Evolutionary conservation across 2,888 invertebrate species (phyloP).

Genomic region (Flexamia atlantica): DNA sequence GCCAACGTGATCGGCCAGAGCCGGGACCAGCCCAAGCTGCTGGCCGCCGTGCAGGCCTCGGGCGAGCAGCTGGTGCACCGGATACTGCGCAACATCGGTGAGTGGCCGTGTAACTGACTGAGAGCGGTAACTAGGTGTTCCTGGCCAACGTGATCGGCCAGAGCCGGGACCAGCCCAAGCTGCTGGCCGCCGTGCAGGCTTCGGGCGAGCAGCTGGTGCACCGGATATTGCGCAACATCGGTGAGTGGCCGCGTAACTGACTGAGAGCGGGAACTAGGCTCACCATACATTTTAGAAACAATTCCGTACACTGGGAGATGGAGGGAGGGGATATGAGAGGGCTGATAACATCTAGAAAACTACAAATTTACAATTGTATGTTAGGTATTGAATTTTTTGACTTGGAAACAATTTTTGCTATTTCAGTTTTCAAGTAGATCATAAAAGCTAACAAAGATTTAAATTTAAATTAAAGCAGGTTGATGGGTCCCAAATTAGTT

Average conservation of each 20-base stretch:
- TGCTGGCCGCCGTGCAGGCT: slow-evolving; percentile 77
- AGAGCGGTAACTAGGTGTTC: slow-evolving; percentile 80
- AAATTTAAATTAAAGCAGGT: too few relatives aligned
- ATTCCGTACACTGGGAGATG: too few relatives aligned
- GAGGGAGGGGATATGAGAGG: too few relatives aligned
- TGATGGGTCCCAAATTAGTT: too few relatives aligned
- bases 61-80: slow-evolving; percentile 80
- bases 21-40: slow-evolving; percentile 76
- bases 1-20: slow-evolving; percentile 79
- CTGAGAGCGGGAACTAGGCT: too few relatives aligned
- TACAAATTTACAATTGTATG: too few relatives aligned
- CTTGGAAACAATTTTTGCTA: too few relatives aligned
- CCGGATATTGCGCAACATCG: slow-evolving; percentile 78
- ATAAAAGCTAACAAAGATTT: too few relatives aligned
- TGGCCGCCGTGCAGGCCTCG: slow-evolving; percentile 77
- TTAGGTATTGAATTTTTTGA: too few relatives aligned
- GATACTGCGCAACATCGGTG: slow-evolving; percentile 79
- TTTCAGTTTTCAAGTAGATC: too few relatives aligned
- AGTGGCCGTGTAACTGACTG: slow-evolving; percentile 75
- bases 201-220: slow-evolving; percentile 80
- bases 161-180: slow-evolving; percentile 76
- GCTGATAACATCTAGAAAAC: too few relatives aligned
- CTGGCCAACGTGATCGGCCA: slow-evolving; percentile 79
- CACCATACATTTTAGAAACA: too few relatives aligned
- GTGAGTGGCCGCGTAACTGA: slow-evolving; percentile 75